Base-by-base conservation (phyloP, 1,140 invertebrate species). In the Aphidius ervi region DNA sequence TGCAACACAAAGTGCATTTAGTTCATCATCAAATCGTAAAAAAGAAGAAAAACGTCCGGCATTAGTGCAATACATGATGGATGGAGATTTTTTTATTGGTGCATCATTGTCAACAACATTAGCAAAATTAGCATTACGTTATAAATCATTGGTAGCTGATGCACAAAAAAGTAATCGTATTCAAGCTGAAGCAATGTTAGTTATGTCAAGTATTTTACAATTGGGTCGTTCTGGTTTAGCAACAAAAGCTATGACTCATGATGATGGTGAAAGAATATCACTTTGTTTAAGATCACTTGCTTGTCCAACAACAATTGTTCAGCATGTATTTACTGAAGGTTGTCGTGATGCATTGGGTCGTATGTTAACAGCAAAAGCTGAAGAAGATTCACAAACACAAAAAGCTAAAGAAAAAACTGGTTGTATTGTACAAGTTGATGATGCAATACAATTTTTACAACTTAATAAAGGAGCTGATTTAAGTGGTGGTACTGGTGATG, bases 1-100 rank as follows among this genome's bases (percentile, higher is more conserved):
- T 77, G 97, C 96, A 41, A 93, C 95, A 5, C 97, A 99, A 77
- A 98, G 94, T 67, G 95, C 94, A 54, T 97, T 99, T 75, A 97
- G 90, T 72, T 82, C 93, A 62, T 80, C 86, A 16, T 59, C 5
- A 16, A 61, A 74, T 71, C 76, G 80, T 9, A 87, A 86, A 68
- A 89, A 88, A 68, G 77, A 77, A 65, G 87, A 88, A 70, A 84
- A 85, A 68, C 84, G 91, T 61, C 94, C 94, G 10, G 85, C 91
- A 46, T 74, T 97, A 55, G 83, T 94, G 9, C 88, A 93, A 63
- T 95, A 95, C 69, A 84, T 99, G 67, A 87, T 96, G 80, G 89
- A 94, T 65, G 96, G 95, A 3, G 95, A 99, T 70, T 97, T 97
- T 79, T 99, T 99, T 75, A 91, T 98, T 63, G 95, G 92, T 9